phyloP scores from a whole-genome alignment of 2,888 invertebrate genomes.

The Lissonota sp. region DNA sequence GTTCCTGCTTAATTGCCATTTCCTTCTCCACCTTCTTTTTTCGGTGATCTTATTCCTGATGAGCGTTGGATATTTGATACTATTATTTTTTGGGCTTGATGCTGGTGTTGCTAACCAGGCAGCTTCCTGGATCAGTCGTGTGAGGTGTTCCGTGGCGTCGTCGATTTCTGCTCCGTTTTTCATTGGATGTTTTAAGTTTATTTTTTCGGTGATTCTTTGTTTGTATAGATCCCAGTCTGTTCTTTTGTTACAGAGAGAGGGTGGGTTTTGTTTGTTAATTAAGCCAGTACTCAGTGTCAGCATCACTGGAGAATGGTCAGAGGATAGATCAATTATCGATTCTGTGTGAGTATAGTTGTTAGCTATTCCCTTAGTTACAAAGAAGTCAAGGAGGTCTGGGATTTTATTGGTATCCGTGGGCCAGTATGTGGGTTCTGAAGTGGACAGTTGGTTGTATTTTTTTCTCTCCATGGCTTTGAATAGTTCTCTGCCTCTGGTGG shows the following conservation, averaged over 20 bases:
- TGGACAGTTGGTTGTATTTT: slow-evolving; percentile 48
- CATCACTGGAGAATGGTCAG: slow-evolving; percentile 69
- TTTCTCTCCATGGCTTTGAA: slow-evolving; percentile 27
- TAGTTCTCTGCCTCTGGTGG: slow-evolving; percentile 49
- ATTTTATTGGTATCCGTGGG: slow-evolving; percentile 68
- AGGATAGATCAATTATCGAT: slow-evolving; percentile 64
- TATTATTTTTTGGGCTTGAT: slow-evolving; percentile 19
- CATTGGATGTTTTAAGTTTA: slow-evolving; percentile 54
- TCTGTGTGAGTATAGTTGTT: slow-evolving; percentile 51
- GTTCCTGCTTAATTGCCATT: slow-evolving; percentile 61
- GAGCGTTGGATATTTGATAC: slow-evolving; percentile 46
- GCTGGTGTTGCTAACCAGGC: slow-evolving; percentile 59
- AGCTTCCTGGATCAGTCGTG: slow-evolving; percentile 55
- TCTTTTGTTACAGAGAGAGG: slow-evolving; percentile 51
- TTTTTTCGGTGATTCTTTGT: slow-evolving; percentile 50
- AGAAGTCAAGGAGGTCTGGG: slow-evolving; percentile 71
- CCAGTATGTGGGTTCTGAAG: slow-evolving; percentile 69
- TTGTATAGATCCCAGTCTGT: slow-evolving; percentile 61
- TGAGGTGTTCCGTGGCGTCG: slow-evolving; percentile 54
- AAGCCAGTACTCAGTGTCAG: slow-evolving; percentile 60
- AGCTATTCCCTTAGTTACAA: slow-evolving; percentile 63
- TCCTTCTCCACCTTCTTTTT: slow-evolving; percentile 62
- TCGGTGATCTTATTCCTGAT: slow-evolving; percentile 58
- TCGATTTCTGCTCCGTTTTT: slow-evolving; percentile 64
- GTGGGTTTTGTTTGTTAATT: slow-evolving; percentile 55